phyloP scores from a whole-genome alignment of 2,888 invertebrate genomes.

The Oscheius sp. region DNA sequence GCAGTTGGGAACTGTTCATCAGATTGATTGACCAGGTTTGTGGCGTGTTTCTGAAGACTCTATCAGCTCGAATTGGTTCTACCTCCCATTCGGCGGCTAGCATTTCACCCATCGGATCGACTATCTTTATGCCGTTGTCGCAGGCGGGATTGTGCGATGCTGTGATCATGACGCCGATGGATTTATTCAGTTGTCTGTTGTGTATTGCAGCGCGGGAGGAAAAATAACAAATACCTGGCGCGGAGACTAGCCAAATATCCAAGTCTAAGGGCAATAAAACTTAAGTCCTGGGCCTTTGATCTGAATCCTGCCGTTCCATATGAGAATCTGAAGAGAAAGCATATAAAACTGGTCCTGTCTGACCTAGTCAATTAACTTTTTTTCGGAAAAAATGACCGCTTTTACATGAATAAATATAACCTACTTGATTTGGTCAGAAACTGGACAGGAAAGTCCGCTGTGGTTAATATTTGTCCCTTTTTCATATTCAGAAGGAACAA shows the following conservation, averaged over 20 bases:
- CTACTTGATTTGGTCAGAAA: background rate
- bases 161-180: slow-evolving; percentile 96
- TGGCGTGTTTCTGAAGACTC: slow-evolving; percentile 43
- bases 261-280: slow-evolving; percentile 92
- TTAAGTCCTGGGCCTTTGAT: slow-evolving; percentile 75
- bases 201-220: too few species aligned
- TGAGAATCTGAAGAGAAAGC: slow-evolving; percentile 6
- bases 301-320: slow-evolving; percentile 67
- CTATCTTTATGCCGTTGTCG: slow-evolving; percentile 78
- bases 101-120: slow-evolving; percentile 97
- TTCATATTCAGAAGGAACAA: slow-evolving; percentile 1
- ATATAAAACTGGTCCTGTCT: too few species aligned
- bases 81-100: slow-evolving; percentile 88
- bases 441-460: background rate
- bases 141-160: slow-evolving; percentile 94
- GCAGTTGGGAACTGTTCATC: slow-evolving; percentile 49
- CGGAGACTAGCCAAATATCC: slow-evolving; percentile 88
- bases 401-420: background rate
- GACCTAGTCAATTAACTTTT: background rate
- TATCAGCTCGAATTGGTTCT: background rate
- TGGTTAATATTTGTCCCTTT: background rate
- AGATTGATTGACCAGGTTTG: slow-evolving; percentile 51
- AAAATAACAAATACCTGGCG: slow-evolving; percentile 73
- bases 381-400: background rate
- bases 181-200: slow-evolving; percentile 71